Evolutionary conservation across 1,140 invertebrate genomes (phyloP).

Genomic region (Musca vetustissima): DNA sequence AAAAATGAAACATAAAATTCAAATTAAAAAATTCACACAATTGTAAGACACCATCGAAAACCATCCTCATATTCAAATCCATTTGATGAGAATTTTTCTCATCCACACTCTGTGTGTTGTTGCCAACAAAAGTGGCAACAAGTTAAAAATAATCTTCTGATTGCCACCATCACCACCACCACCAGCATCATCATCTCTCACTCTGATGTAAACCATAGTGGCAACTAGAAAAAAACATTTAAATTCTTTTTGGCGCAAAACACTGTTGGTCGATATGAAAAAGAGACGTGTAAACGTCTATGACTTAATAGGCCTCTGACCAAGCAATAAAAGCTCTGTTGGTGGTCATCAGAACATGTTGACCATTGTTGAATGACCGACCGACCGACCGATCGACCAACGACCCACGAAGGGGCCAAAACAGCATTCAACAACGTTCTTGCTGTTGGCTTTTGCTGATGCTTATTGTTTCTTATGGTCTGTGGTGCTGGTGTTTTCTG

Average conservation of each 20-base stretch:
- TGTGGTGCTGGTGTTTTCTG: slow-evolving; percentile 3
- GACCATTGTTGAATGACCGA: slow-evolving; percentile 27
- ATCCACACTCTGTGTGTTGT: not conserved
- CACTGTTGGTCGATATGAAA: not conserved
- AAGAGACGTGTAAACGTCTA: slow-evolving; percentile 42
- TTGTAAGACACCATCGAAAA: not conserved
- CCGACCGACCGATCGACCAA: not conserved
- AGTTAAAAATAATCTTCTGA: slow-evolving; percentile 15
- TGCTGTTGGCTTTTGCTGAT: slow-evolving; percentile 24
- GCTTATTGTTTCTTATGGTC: not conserved
- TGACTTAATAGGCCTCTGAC: slow-evolving; percentile 53
- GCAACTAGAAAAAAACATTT: not conserved
- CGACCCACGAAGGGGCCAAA: not conserved
- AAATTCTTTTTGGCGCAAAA: slow-evolving; percentile 1
- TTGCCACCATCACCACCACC: slow-evolving; percentile 3
- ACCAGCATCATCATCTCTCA: too few species aligned
- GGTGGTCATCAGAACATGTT: slow-evolving; percentile 46
- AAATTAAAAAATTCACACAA: slow-evolving; percentile 25
- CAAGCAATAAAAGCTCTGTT: slow-evolving; percentile 54
- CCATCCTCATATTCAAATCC: not conserved
- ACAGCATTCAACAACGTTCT: too few species aligned
- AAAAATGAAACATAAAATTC: slow-evolving; percentile 7
- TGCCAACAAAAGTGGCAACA: not conserved
- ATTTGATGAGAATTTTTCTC: not conserved
- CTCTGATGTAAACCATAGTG: not conserved